Evolutionary conservation across 1,140 invertebrate genomes (phyloP), one percentile per base, ranked within the genome.

Genomic region (Cyclina sinensis): DNA sequence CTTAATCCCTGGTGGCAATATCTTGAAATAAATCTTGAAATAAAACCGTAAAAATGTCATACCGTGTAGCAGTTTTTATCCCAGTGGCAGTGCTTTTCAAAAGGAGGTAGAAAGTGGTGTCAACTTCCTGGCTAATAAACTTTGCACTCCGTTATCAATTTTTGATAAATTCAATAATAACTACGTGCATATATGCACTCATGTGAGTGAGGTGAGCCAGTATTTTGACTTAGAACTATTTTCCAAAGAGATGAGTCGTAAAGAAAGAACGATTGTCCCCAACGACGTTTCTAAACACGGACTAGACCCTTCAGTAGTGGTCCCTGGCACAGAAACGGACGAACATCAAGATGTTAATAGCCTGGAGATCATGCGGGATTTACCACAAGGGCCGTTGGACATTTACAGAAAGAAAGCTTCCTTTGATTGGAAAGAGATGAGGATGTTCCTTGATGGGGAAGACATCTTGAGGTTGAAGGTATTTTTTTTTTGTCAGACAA

Each of bases 351-450:
- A 92, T 59, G 37, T 90, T 3, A 54, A 73, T 16, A 51, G 82
- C 18, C 37, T 91, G 46, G 86, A 92, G 24, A 88, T 93, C n/a
- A 86, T 95, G 62, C 88, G 86, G 70, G 93, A 94, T 62, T 93
- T 94, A 70, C 86, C 85, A 37, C 76, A 91, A 59, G 97, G 98
- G 80, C 97, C 98, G 5, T 95, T 98, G 65, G 97, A 97, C 93
- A 93, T 92, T 2, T 98, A 98, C 95, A 96, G 98, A 91, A 97
- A 97, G 90, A 96, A 96, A 84, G 97, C 97, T 7, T 97, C 97
- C 11, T 98, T 98, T 93, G 96, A 97, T 94, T 98, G 98, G 97
- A 98, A 98, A 94, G 95, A 96, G 87, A 96, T 98, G 94, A 97
- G 97, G 90, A 90, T 97, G 54, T 96, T 97, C 80, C 95, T 98